Base-by-base conservation (phyloP, 2,113 vertebrate species). In the Clarias magur region DNA sequence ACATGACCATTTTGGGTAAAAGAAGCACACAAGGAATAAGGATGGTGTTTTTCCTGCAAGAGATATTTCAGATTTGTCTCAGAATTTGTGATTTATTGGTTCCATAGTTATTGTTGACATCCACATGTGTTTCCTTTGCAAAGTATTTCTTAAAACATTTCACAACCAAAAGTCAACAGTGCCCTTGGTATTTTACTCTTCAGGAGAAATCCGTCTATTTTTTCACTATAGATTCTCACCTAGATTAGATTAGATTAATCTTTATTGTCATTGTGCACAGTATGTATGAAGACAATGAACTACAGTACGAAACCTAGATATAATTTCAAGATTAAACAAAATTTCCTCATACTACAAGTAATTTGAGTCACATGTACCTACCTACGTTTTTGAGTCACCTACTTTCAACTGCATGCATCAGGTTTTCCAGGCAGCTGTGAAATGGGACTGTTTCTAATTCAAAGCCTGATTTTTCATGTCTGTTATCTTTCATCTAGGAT, bases 401-500 rank as follows among this genome's bases (percentile, higher is more conserved):
- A 17, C 25, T 56, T 63, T 42, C 13, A 17, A 9, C 13, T 13
- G 81, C 19, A 63, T 82, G 25, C 11, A n/a, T 30, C 62, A 8
- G n/a, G 38, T 13, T 34, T 62, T 87, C 25, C 38, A 62, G 85
- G n/a, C 73, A 53, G 30, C 53, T 60, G 10, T 0, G 2, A 83
- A 59, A 25, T n/a, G 1, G 23, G 75, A 38, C 19, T 38, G 21
- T 48, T 80, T 42, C 30, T 38, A 34, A 78, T 48, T 53, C 63
- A 53, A 86, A 81, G 15, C 53, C 27, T 63, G 38, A n/a, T 83
- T 59, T 16, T 19, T 48, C 16, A 68, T 27, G 42, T 54, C 23
- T 84, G 56, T 72, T 70, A 54, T 75, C 85, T 62, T 73, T 82
- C 57, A 53, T 62, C 75, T 78, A 27, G n/a, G 13, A 27, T 56